Evolutionary conservation across 2,888 invertebrate genomes (phyloP).

Genomic region (Drosophila suboccidentalis): DNA sequence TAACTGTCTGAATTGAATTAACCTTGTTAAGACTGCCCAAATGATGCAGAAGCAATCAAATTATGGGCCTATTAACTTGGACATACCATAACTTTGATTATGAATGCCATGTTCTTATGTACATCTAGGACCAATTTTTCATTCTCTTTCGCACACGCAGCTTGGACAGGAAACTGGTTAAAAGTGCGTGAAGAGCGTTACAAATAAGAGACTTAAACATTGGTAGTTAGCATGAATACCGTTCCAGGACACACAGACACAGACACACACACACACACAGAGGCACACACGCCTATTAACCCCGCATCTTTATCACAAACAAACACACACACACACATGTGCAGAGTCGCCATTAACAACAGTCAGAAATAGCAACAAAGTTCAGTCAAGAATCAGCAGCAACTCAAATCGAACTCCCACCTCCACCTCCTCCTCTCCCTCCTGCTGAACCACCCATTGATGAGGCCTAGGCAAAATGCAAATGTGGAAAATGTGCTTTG

Average conservation of each 20-base stretch:
- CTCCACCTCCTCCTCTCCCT: neutral
- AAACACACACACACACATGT: slow-evolving; percentile 16
- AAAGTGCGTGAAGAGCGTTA: slow-evolving; percentile 51
- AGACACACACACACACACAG: slow-evolving; percentile 1
- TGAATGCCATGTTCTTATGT: slow-evolving; percentile 29
- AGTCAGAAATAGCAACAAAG: slow-evolving; percentile 69
- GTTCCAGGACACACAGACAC: slow-evolving; percentile 13
- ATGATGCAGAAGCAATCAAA: slow-evolving; percentile 20
- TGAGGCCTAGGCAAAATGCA: slow-evolving; percentile 60
- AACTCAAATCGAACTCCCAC: slow-evolving; percentile 34
- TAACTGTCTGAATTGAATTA: neutral
- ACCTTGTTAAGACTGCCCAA: neutral
- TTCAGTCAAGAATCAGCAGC: slow-evolving; percentile 76
- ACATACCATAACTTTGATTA: slow-evolving; percentile 26
- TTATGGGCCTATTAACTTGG: slow-evolving; percentile 34
- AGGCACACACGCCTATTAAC: slow-evolving; percentile 34
- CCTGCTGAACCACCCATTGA: slow-evolving; percentile 29
- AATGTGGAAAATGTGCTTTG: slow-evolving; percentile 76
- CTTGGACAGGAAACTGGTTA: slow-evolving; percentile 40
- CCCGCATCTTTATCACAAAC: slow-evolving; percentile 18
- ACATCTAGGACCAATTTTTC: neutral
- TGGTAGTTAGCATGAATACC: slow-evolving; percentile 16
- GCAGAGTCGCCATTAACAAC: slow-evolving; percentile 53
- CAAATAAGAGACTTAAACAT: slow-evolving; percentile 45
- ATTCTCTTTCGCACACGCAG: neutral